Evolutionary conservation across 2,888 invertebrate species (phyloP).

Genomic region (Xanthorhoe designata): DNA sequence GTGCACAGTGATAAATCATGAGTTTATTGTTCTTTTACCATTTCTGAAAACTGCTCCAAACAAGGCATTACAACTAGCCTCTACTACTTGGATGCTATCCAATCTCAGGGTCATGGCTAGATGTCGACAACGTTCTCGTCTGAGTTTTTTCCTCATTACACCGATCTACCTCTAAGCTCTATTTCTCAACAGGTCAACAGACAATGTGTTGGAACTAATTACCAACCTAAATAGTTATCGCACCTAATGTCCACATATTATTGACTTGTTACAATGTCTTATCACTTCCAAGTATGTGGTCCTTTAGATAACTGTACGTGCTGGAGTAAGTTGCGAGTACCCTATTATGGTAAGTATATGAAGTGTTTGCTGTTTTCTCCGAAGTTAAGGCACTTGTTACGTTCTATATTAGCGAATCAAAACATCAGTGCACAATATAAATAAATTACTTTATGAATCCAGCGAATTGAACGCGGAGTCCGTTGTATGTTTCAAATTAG

Average conservation of each 20-base stretch:
- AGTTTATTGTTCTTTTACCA: conserved; percentile 44
- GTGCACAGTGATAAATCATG: conserved; percentile 56
- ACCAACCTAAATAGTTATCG: conserved; percentile 70
- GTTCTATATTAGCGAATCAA: conserved; percentile 31
- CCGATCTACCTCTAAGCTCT: conserved; percentile 10
- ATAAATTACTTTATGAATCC: conserved; percentile 64
- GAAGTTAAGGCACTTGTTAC: conserved; percentile 28
- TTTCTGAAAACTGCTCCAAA: conserved; percentile 38
- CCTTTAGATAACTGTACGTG: conserved; percentile 43
- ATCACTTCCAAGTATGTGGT: conserved; percentile 52
- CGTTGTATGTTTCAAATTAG: conserved; percentile 61
- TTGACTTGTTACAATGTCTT: conserved; percentile 50
- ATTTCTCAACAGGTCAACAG: conserved; percentile 10
- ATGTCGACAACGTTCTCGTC: conserved; percentile 18
- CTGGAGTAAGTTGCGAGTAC: conserved; percentile 13
- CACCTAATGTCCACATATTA: conserved; percentile 61
- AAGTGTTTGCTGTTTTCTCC: conserved; percentile 29
- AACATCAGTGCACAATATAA: conserved; percentile 43
- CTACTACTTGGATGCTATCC: conserved; percentile 21
- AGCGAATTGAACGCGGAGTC: conserved; percentile 55
- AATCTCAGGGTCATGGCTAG: conserved; percentile 35
- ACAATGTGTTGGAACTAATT: conserved; percentile 35
- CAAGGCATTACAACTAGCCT: conserved; percentile 28
- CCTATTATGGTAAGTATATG: conserved; percentile 25
- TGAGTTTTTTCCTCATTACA: conserved; percentile 25